Evolutionary conservation across 2,888 invertebrate species (phyloP).

Genomic region (Netelia inedita): DNA sequence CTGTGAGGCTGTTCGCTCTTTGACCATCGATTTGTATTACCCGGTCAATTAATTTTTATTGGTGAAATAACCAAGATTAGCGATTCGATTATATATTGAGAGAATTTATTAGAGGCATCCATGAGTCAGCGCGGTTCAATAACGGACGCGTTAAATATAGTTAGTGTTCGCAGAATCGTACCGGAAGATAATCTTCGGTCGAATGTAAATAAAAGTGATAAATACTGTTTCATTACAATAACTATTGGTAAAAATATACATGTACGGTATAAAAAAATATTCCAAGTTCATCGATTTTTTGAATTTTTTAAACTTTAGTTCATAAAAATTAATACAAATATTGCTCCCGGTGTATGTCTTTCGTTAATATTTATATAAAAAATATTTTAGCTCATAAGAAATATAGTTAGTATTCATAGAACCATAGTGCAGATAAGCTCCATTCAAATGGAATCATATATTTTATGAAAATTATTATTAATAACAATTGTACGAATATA

Average conservation of each 20-base stretch:
- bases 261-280: too few relatives aligned
- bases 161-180: background rate
- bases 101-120: conserved; percentile 10
- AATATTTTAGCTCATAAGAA: too few relatives aligned
- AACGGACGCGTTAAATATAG: conserved; percentile 5
- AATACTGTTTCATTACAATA: background rate
- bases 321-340: too few relatives aligned
- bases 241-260: background rate
- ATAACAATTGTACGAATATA: too few relatives aligned
- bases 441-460: too few relatives aligned
- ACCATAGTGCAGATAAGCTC: too few relatives aligned
- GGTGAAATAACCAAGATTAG: conserved; percentile 45
- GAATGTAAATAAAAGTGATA: background rate
- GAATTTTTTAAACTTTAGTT: too few relatives aligned
- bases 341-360: too few relatives aligned
- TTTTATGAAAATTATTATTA: too few relatives aligned
- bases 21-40: conserved; percentile 61
- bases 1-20: conserved; percentile 33
- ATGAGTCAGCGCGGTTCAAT: conserved; percentile 11
- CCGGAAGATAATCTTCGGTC: background rate
- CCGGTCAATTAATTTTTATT: conserved; percentile 61
- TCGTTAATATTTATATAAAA: too few relatives aligned
- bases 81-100: conserved; percentile 33
- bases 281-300: too few relatives aligned
- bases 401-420: too few relatives aligned